A percentile compares a stretch with the other conserved stretches of the same genome.
Evolutionary conservation across 2,888 invertebrate genomes (phyloP).

Genomic region (Apamea sordens): DNA sequence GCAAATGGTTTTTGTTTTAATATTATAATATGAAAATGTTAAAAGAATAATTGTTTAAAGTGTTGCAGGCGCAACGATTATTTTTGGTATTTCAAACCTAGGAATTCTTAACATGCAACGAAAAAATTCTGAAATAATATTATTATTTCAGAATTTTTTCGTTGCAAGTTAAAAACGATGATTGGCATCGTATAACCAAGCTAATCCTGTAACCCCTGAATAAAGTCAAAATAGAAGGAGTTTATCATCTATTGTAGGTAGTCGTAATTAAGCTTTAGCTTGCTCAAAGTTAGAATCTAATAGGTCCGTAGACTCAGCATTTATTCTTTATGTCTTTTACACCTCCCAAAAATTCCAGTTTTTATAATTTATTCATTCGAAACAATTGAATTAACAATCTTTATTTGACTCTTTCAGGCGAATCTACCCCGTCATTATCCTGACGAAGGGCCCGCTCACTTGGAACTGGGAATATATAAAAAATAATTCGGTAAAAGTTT

Average conservation of each 20-base stretch:
- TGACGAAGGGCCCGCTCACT: conserved; percentile 86
- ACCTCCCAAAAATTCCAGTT: background rate
- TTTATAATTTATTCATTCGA: conserved; percentile 3
- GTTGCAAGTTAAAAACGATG: background rate
- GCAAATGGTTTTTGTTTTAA: conserved; percentile 1
- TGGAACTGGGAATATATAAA: conserved; percentile 89
- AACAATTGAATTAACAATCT: conserved; percentile 13
- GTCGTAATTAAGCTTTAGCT: too few relatives aligned
- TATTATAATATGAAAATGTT: conserved; percentile 29
- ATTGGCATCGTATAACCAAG: background rate
- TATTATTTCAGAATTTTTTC: background rate
- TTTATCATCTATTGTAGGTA: background rate
- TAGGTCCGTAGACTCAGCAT: background rate
- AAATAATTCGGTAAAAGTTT: conserved; percentile 86
- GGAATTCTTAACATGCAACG: too few relatives aligned
- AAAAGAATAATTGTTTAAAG: conserved; percentile 1
- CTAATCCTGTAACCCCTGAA: background rate
- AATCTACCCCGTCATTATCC: conserved; percentile 87
- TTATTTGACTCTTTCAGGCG: conserved; percentile 77
- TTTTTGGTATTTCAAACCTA: conserved; percentile 14
- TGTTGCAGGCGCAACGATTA: background rate
- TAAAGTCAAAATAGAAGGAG: background rate
- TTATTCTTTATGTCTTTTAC: background rate
- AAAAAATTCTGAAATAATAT: too few relatives aligned
- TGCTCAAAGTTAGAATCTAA: background rate